A percentile compares a stretch with the other conserved stretches of the same genome.
phyloP scores from a whole-genome alignment of 2,797 vertebrate species.

The Micropoecilia bifurca region DNA sequence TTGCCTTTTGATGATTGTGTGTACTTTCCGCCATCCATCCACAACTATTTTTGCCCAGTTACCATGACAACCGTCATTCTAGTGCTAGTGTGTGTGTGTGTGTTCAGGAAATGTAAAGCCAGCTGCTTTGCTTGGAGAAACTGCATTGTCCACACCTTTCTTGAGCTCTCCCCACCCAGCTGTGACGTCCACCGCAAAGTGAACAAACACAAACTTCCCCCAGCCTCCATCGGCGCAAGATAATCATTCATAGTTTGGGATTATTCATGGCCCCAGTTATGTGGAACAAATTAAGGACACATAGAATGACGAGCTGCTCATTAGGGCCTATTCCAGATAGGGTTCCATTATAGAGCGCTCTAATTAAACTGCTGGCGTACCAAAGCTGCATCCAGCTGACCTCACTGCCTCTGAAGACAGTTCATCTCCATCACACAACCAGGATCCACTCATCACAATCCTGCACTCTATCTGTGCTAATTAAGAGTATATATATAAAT shows the following conservation, averaged over 20 bases:
- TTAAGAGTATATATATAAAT: conserved; percentile 22
- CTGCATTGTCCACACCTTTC: conserved; percentile 31
- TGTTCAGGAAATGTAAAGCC: conserved; percentile 50
- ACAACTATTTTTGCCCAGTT: conserved; percentile 70
- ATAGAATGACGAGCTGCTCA: conserved; percentile 58
- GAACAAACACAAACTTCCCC: conserved; percentile 18
- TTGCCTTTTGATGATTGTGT: conserved; percentile 32
- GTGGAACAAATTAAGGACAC: conserved; percentile 67
- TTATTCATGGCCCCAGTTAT: conserved; percentile 54
- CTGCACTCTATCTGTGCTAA: conserved; percentile 38
- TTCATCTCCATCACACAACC: conserved; percentile 52
- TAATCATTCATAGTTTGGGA: conserved; percentile 56
- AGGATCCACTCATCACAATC: conserved; percentile 55
- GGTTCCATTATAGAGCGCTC: conserved; percentile 49
- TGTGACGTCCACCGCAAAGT: conserved; percentile 2
- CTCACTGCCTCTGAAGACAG: conserved; percentile 46
- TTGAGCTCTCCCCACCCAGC: neutral
- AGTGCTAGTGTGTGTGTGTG: conserved; percentile 31
- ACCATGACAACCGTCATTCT: conserved; percentile 57
- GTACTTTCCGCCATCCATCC: conserved; percentile 22
- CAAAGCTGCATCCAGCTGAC: conserved; percentile 58
- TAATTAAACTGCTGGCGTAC: conserved; percentile 68
- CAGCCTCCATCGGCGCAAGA: conserved; percentile 6
- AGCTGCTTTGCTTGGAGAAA: conserved; percentile 25
- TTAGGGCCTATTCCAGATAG: conserved; percentile 52